Conservation (phyloP, 37 sponge, comb jelly and placozoan genomes). For the Oopsacas minuta region DNA sequence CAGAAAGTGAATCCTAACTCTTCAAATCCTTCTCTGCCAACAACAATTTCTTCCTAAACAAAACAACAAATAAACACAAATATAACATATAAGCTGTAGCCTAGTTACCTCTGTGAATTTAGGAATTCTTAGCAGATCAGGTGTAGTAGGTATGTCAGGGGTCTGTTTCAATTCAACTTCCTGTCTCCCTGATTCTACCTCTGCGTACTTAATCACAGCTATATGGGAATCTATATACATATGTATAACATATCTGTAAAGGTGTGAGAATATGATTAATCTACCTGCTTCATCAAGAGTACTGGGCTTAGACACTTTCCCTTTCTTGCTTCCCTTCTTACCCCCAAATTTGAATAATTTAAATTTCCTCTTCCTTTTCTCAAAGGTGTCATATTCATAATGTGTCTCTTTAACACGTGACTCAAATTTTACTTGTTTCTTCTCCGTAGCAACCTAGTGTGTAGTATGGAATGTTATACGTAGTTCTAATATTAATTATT, state of each 20-base stretch:
- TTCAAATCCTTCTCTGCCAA: neutral
- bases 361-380: neutral
- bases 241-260: neutral
- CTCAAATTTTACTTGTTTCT: neutral
- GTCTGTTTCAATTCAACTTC: neutral
- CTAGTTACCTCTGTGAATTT: neutral
- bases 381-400: neutral
- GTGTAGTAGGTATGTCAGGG: neutral
- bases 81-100: neutral
- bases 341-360: neutral
- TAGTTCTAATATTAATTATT: neutral
- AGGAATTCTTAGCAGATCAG: neutral
- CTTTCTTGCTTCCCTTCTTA: neutral
- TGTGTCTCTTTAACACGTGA: neutral
- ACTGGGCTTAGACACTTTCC: too few species aligned
- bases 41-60: neutral
- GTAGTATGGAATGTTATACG: neutral
- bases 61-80: neutral
- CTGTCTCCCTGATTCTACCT: neutral
- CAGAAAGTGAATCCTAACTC: neutral
- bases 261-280: too few species aligned
- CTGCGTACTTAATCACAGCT: neutral
- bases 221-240: neutral
- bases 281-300: too few species aligned
- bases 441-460: neutral